These are phyloP conservation scores for Aporrectodea caliginosa DNA, from an alignment of 1,140 invertebrate species.

Conservation along the genomic window DNA sequence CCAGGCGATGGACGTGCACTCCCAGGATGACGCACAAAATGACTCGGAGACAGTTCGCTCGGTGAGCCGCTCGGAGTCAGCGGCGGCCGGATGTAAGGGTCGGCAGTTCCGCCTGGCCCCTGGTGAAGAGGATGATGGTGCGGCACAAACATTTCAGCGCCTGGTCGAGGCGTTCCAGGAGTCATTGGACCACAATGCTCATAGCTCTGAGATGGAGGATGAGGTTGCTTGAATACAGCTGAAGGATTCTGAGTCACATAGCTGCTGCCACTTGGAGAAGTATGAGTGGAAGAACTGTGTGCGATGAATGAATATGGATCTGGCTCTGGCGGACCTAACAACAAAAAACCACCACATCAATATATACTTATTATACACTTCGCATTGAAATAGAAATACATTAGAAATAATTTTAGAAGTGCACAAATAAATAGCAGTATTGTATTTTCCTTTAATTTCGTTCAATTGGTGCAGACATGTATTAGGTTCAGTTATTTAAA, in stretches of 20 bases:
- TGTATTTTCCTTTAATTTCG: too few relatives aligned
- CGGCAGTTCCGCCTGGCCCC: background rate
- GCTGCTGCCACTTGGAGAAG: background rate
- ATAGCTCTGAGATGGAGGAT: constrained; percentile 1
- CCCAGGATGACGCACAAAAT: constrained; percentile 22
- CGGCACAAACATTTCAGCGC: background rate
- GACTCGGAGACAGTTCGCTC: constrained; percentile 25
- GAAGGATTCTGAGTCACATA: background rate
- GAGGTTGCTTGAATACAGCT: constrained; percentile 16
- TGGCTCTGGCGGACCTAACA: background rate
- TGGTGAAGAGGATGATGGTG: background rate
- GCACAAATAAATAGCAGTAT: too few relatives aligned
- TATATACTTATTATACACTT: too few relatives aligned
- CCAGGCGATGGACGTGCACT: background rate
- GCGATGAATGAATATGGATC: background rate
- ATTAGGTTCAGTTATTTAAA: too few relatives aligned
- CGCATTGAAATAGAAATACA: too few relatives aligned
- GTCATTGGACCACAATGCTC: background rate
- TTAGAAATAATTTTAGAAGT: too few relatives aligned
- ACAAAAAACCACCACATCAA: too few relatives aligned
- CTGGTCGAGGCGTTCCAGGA: background rate
- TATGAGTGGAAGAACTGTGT: background rate
- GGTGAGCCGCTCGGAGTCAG: background rate
- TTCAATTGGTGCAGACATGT: too few relatives aligned
- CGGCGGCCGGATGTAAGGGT: background rate